Conservation (phyloP, 1,140 invertebrate genomes). For the Solenopsis fugax region DNA sequence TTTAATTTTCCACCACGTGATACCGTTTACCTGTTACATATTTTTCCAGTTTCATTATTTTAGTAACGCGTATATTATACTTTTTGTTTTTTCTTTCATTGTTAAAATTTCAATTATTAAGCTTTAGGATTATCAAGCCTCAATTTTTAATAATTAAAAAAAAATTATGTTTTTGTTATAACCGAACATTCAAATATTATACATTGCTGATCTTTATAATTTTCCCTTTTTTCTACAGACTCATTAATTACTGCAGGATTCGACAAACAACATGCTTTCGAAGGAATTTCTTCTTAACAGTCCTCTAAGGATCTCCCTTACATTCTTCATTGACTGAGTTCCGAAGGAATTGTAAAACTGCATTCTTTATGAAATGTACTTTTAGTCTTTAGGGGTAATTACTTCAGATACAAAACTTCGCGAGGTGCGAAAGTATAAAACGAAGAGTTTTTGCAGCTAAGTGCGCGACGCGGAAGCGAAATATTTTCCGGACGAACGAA, state of each 20-base stretch:
- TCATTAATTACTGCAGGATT: conserved; percentile 50
- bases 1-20: conserved; percentile 23
- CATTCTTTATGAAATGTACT: conserved; percentile 54
- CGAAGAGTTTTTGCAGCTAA: conserved; percentile 33
- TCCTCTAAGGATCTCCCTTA: neutral
- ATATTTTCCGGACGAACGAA: conserved; percentile 64
- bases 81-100: neutral
- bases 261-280: conserved; percentile 26
- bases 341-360: conserved; percentile 32
- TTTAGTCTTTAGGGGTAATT: conserved; percentile 48
- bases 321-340: conserved; percentile 41
- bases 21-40: conserved; percentile 3
- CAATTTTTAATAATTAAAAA: neutral
- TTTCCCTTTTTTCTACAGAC: neutral
- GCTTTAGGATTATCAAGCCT: neutral
- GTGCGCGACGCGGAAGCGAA: conserved; percentile 57
- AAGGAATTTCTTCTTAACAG: conserved; percentile 41
- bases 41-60: conserved; percentile 36
- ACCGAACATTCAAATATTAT: neutral
- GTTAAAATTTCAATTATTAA: conserved; percentile 9
- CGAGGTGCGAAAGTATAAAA: conserved; percentile 36
- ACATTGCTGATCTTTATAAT: neutral
- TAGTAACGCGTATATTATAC: neutral
- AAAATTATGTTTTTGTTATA: neutral
- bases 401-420: conserved; percentile 48